Evolutionary conservation across 1,140 invertebrate species (phyloP), one percentile per base, ranked within the genome.

Genomic region (Eumaeus atala): DNA sequence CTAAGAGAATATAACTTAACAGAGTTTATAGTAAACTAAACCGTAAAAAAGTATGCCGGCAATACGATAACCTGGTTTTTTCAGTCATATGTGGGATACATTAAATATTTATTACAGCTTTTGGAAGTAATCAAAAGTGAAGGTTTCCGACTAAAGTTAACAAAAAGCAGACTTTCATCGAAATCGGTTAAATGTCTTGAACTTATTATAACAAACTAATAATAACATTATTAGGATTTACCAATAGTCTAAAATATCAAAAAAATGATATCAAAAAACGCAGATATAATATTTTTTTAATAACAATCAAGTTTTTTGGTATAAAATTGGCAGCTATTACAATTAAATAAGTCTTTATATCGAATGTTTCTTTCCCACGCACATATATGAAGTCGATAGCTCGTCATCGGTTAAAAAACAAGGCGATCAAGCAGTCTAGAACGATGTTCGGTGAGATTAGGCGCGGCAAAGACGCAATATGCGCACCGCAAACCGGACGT

Each of bases 401-500:
- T 60, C 56, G 62, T 77, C 66, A 74, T 71, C 67, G 70, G 65
- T 71, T 59, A 73, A 71, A 75, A 62, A 66, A 65, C 56, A 65
- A 64, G 63, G 54, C 58, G 61, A 67, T 67, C 54, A 56, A 67
- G 62, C 56, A 56, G 63, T 63, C 56, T 66, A 74, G 68, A 71
- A 72, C 72, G 71, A 68, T 58, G 67, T 74, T 70, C 64, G 66
- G 70, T 70, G 74, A 77, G 72, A 79, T 72, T 73, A 77, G 70
- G 80, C 64, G 76, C 65, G 72, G 72, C 73, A 61, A 65, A 67
- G 67, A 70, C 67, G 74, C 69, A 72, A 80, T 68, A 70, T 69
- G 72, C 72, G 77, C 71, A 71, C 65, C 64, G 57, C 61, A 28
- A 83, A 84, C 83, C 81, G 83, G 83, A 74, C 68, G 66, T 64